A percentile compares a stretch with the other conserved stretches of the same genome.
Evolutionary conservation across 2,113 vertebrate genomes (phyloP).

Genomic region (Tyto alba): DNA sequence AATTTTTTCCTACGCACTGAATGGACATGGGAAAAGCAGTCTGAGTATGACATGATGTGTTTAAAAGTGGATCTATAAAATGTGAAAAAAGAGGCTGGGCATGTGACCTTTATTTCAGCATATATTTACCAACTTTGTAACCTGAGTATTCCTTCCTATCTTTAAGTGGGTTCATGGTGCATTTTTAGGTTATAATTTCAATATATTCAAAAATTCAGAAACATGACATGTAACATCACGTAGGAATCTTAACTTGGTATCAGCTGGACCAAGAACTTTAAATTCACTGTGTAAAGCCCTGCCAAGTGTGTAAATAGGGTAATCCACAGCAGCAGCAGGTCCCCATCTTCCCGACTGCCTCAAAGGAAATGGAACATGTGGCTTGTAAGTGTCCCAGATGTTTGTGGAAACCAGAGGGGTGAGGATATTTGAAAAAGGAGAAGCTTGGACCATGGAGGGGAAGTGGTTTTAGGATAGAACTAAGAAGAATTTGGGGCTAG

Average conservation of each 20-base stretch:
- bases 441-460: neutral
- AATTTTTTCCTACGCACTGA: neutral
- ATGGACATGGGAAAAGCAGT: neutral
- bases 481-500: neutral
- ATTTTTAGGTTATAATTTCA: neutral
- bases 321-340: neutral
- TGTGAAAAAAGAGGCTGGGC: neutral
- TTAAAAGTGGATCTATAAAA: neutral
- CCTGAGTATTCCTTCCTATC: neutral
- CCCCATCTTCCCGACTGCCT: neutral
- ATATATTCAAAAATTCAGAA: neutral
- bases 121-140: neutral
- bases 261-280: neutral
- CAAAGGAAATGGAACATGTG: neutral
- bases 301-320: neutral
- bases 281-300: neutral
- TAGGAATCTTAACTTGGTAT: neutral
- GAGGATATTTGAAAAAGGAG: neutral
- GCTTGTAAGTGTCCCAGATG: neutral
- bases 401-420: neutral
- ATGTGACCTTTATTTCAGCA: neutral
- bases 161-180: neutral
- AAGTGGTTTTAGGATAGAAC: neutral
- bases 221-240: rapidly evolving
- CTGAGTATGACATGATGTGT: neutral